Evolutionary conservation across 2,888 invertebrate species (phyloP), one percentile per base, ranked within the genome.

Genomic region (Diloba caeruleocephala): DNA sequence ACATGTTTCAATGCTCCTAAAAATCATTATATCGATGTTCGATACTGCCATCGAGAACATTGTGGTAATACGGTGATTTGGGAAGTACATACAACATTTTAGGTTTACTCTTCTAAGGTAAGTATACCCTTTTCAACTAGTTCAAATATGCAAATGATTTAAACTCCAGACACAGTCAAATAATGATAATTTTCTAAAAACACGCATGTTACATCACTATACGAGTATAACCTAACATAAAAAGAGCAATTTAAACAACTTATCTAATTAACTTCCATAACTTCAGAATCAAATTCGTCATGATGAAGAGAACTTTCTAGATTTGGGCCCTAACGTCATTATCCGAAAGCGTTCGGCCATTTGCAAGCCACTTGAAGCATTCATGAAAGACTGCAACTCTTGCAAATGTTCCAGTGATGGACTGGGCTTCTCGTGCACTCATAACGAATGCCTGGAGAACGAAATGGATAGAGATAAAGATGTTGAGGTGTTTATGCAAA

Each of bases 381-480:
- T 94, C 54, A 84, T 87, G 67, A 71, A 87, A 1, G 94, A 94
- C 15, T 95, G 95, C 73, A 95, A 95, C 68, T 84, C 87, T 2
- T 95, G 95, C 65, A 89, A 88, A 66, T 95, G 95, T 63, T 87
- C 93, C 0, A 71, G 78, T 0, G 89, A 92, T 19, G 94, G 94
- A 0, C 83, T 87, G 1, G 94, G 91, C 15, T 94, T 91, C 66
- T 79, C 87, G 0, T 95, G 95, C 66, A 93, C 94, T 0, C 88
- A 91, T 31, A 92, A 92, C 29, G 90, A 92, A 55, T 94, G 94
- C 48, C 71, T 90, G 53, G 90, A 89, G 9, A 59, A 59, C 46
- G 89, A 89, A 28, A 57, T 41, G 0, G 58, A 79, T 23, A 77
- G 75, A 31, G 78, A 84, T 31, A 84, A 84, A 15, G 91, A 91